Conservation (phyloP, 2,797 vertebrate genomes). For the Strix occidentalis region DNA sequence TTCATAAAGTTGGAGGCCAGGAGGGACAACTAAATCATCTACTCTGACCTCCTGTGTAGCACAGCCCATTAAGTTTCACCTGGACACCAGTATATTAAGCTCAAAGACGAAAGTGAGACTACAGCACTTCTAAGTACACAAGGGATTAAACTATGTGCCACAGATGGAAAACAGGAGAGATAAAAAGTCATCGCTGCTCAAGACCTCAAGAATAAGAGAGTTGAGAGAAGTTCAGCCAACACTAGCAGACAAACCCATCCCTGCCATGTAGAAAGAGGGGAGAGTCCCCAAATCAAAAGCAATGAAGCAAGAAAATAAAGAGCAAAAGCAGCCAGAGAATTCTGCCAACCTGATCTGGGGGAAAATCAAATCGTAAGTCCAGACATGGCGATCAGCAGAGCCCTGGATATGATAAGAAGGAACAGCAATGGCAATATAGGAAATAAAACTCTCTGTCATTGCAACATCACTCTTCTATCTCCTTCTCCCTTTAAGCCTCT, state of each 20-base stretch:
- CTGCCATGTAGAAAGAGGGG: background rate
- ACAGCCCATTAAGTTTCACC: conserved; percentile 11
- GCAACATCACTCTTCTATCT: background rate
- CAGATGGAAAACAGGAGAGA: background rate
- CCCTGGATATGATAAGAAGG: background rate
- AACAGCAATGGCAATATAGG: background rate
- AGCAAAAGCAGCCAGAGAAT: background rate
- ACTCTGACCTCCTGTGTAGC: background rate
- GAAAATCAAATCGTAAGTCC: background rate
- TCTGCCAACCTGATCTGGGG: background rate
- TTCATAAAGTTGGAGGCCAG: conserved; percentile 24
- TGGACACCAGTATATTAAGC: background rate
- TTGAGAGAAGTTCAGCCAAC: background rate
- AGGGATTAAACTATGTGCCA: background rate
- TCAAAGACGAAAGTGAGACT: background rate
- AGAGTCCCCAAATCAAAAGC: background rate
- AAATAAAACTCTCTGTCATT: background rate
- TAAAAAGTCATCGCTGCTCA: background rate
- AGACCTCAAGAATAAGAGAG: background rate
- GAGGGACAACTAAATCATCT: background rate
- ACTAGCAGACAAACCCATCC: background rate
- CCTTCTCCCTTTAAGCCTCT: background rate
- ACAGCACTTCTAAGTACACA: background rate
- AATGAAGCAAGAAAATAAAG: background rate
- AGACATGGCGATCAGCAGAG: background rate